Evolutionary conservation across 2,888 invertebrate species (phyloP).

Genomic region (Drosophila subquinaria): DNA sequence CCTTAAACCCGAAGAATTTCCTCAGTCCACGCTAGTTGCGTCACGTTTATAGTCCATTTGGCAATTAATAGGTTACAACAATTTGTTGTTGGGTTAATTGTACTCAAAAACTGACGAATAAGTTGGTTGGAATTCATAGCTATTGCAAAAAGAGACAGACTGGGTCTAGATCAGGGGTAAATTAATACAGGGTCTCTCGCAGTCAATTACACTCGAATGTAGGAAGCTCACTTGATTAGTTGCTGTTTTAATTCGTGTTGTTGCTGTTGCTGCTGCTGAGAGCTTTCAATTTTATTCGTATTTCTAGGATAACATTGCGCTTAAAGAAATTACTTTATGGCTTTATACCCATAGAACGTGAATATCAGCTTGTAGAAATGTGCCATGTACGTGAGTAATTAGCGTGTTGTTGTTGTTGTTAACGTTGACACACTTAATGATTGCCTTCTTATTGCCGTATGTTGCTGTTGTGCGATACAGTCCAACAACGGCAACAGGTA

Average conservation of each 20-base stretch:
- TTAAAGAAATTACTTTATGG: slow-evolving; percentile 83
- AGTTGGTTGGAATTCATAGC: too few relatives aligned
- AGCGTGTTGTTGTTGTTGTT: slow-evolving; percentile 39
- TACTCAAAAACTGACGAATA: background rate
- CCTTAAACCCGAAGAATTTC: background rate
- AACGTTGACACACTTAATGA: slow-evolving; percentile 1
- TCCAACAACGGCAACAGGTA: slow-evolving; percentile 17
- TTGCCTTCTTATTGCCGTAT: slow-evolving; percentile 12
- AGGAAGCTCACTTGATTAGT: background rate
- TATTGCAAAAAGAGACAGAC: too few relatives aligned
- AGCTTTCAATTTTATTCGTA: slow-evolving; percentile 46
- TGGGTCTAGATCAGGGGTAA: too few relatives aligned
- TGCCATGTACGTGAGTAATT: slow-evolving; percentile 80
- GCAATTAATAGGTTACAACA: slow-evolving; percentile 48
- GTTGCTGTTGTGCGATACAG: slow-evolving; percentile 39
- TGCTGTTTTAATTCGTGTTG: slow-evolving; percentile 4
- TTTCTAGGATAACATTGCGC: slow-evolving; percentile 81
- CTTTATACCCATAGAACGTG: slow-evolving; percentile 82
- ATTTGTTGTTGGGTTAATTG: slow-evolving; percentile 13
- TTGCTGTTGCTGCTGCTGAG: slow-evolving; percentile 18
- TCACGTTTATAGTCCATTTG: background rate
- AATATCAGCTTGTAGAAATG: slow-evolving; percentile 82
- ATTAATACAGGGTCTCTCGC: background rate
- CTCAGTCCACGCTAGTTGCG: background rate
- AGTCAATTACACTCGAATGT: background rate